phyloP scores from a whole-genome alignment of 2,797 vertebrate genomes.

The Neosilurus mollespiculum region DNA sequence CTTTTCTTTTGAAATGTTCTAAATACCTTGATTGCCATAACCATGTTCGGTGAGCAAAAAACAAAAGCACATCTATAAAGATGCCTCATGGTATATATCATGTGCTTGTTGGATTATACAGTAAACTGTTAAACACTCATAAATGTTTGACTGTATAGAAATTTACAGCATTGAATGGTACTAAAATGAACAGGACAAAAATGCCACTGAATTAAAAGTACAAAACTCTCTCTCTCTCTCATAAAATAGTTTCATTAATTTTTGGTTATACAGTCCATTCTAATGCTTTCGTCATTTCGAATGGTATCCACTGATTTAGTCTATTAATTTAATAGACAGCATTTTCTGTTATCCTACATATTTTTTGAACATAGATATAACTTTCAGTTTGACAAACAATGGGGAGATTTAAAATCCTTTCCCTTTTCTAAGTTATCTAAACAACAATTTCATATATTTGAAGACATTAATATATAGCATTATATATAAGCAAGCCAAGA shows the following conservation, averaged over 20 bases:
- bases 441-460: background rate
- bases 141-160: conserved; percentile 26
- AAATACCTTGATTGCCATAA: background rate
- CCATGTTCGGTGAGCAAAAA: background rate
- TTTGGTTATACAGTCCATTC: background rate
- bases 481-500: conserved; percentile 13
- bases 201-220: background rate
- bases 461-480: background rate
- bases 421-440: background rate
- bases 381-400: background rate
- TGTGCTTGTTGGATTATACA: background rate
- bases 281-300: conserved; percentile 6
- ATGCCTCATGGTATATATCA: background rate
- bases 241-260: conserved; percentile 8
- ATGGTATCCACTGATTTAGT: background rate
- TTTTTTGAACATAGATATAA: background rate
- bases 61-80: background rate
- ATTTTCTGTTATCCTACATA: too few relatives aligned
- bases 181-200: background rate
- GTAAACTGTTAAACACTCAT: background rate
- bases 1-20: background rate
- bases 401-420: background rate
- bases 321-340: conserved; percentile 20
- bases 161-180: background rate
- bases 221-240: conserved; percentile 2